Evolutionary conservation across 2,797 vertebrate genomes (phyloP).

Genomic region (Catamblyrhynchus diadema): DNA sequence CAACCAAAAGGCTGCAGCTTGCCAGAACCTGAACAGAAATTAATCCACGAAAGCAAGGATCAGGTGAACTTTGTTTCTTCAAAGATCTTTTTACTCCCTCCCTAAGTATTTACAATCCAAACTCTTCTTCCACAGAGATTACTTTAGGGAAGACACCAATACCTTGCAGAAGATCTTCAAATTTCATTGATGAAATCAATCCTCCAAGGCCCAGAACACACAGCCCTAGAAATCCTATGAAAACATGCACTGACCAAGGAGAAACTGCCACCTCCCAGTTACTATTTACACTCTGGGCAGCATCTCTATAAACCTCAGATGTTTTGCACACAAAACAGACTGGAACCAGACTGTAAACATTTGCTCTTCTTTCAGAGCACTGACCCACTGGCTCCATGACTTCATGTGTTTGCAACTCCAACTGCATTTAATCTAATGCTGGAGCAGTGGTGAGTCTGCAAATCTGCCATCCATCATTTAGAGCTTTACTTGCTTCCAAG

Average conservation of each 20-base stretch:
- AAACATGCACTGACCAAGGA: background rate
- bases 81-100: background rate
- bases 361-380: conserved; percentile 33
- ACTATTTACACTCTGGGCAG: conserved; percentile 32
- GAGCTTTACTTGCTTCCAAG: conserved; percentile 10
- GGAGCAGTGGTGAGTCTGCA: conserved; percentile 38
- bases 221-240: background rate
- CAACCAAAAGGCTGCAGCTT: background rate
- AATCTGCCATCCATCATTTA: conserved; percentile 36
- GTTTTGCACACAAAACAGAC: conserved; percentile 44
- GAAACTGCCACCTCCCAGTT: conserved; percentile 4
- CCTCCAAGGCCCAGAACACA: background rate
- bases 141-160: background rate
- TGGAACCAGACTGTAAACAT: conserved; percentile 64
- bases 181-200: background rate
- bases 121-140: background rate
- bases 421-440: conserved; percentile 2
- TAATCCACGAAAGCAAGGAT: background rate
- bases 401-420: conserved; percentile 51
- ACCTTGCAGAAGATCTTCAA: background rate
- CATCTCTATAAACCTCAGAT: conserved; percentile 48
- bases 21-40: background rate
- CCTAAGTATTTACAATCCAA: background rate
- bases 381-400: conserved; percentile 62
- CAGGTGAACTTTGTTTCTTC: background rate